Percentiles rank a stretch among this genome's conserved stretches.
Conservation (phyloP, 2,888 invertebrate genomes). For the Pristionchus japonicus region DNA sequence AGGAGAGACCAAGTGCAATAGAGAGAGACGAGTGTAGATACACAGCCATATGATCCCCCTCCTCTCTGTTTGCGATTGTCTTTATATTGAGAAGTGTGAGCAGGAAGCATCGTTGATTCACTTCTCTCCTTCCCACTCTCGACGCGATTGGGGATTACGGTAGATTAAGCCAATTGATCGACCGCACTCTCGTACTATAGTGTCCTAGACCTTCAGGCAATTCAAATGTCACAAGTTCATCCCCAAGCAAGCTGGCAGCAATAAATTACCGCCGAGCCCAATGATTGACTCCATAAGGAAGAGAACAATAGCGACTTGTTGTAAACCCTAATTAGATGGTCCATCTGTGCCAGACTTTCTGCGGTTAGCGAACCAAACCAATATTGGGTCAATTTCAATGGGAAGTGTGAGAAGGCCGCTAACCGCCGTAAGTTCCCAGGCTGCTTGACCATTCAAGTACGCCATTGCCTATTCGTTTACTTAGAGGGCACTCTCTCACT, state of each 20-base stretch:
- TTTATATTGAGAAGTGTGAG: conserved; percentile 46
- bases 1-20: not conserved
- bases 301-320: not conserved
- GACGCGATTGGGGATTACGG: not conserved
- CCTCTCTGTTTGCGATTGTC: conserved; percentile 43
- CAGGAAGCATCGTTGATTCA: conserved; percentile 17
- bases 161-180: conserved; percentile 28
- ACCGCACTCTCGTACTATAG: not conserved
- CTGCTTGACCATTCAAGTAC: conserved; percentile 43
- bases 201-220: no score
- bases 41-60: conserved; percentile 36
- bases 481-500: not conserved
- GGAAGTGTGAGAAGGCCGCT: conserved; percentile 1
- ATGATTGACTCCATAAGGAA: not conserved
- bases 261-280: not conserved
- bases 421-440: conserved; percentile 26
- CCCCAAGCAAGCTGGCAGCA: not conserved
- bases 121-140: not conserved
- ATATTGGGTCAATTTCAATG: not conserved
- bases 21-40: not conserved
- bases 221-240: no score
- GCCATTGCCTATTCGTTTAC: conserved; percentile 5
- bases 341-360: conserved; percentile 26
- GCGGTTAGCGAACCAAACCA: not conserved
- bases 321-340: conserved; percentile 19